Percentiles rank a stretch among this genome's conserved stretches.
These are phyloP conservation scores for Polyommatus icarus DNA, from an alignment of 2,888 invertebrate species.

Conservation along the genomic window DNA sequence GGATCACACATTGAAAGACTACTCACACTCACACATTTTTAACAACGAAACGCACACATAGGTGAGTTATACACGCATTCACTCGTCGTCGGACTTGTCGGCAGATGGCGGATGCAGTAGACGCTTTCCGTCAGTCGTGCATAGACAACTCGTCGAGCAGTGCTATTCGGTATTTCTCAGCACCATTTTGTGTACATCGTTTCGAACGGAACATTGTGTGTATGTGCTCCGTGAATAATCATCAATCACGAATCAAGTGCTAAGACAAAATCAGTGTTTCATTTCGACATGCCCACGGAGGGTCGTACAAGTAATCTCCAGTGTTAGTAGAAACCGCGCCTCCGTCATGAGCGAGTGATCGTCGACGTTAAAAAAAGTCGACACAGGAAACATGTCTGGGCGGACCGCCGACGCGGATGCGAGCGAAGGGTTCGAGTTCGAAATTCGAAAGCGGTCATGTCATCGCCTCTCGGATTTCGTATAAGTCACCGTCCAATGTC, in stretches of 20 bases:
- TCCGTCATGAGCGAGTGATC: slow-evolving; percentile 80
- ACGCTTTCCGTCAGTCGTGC: slow-evolving; percentile 78
- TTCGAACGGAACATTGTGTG: slow-evolving; percentile 79
- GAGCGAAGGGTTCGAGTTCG: slow-evolving; percentile 79
- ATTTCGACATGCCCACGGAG: slow-evolving; percentile 72
- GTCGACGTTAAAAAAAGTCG: slow-evolving; percentile 76
- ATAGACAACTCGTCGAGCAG: slow-evolving; percentile 76
- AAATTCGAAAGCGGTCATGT: slow-evolving; percentile 81
- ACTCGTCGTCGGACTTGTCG: slow-evolving; percentile 63
- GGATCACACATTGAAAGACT: slow-evolving; percentile 16
- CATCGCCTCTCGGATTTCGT: slow-evolving; percentile 79
- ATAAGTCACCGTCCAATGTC: slow-evolving; percentile 80
- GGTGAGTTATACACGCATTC: slow-evolving; percentile 59
- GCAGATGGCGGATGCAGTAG: slow-evolving; percentile 80
- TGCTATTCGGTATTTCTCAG: slow-evolving; percentile 67
- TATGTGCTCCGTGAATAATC: slow-evolving; percentile 76
- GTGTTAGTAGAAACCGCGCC: slow-evolving; percentile 78
- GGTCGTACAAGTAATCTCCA: slow-evolving; percentile 77
- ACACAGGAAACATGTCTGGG: slow-evolving; percentile 80
- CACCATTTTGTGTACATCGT: slow-evolving; percentile 78
- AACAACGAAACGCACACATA: slow-evolving; percentile 53
- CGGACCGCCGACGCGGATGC: slow-evolving; percentile 78
- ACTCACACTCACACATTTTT: slow-evolving; percentile 44
- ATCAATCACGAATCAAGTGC: slow-evolving; percentile 62
- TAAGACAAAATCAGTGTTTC: slow-evolving; percentile 62